phyloP scores from a whole-genome alignment of 2,113 vertebrate species.

The Callionymus lyra region DNA sequence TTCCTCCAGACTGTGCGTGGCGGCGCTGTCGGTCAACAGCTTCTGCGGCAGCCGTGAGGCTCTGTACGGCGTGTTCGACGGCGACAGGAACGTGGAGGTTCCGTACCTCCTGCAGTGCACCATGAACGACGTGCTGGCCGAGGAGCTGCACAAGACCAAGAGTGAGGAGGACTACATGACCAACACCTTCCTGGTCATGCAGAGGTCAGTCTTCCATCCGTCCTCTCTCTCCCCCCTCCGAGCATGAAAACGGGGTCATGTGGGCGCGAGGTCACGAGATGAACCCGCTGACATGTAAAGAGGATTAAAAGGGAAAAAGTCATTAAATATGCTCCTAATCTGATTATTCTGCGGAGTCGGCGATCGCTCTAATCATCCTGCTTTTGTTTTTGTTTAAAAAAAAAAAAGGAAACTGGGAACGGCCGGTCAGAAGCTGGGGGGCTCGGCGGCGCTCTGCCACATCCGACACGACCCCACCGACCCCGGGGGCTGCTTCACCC shows the following conservation, averaged over 20 bases:
- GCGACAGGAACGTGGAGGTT: constrained; percentile 91
- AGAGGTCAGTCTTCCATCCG: constrained; percentile 78
- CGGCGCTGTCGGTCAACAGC: constrained; percentile 86
- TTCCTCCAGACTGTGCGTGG: constrained; percentile 82
- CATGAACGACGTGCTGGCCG: constrained; percentile 91
- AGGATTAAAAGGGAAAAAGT: not conserved
- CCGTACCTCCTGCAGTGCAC: constrained; percentile 94
- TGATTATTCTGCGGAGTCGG: too few species aligned
- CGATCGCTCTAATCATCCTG: too few species aligned
- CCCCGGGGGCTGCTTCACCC: constrained; percentile 84
- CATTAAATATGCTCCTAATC: not conserved
- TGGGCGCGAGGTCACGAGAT: too few species aligned
- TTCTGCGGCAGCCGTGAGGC: constrained; percentile 92
- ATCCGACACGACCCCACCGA: constrained; percentile 92
- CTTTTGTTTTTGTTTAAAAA: too few species aligned
- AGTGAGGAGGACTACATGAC: constrained; percentile 94
- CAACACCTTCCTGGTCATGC: constrained; percentile 95
- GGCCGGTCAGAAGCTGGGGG: constrained; percentile 93
- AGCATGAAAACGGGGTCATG: too few species aligned
- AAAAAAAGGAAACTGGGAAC: constrained; percentile 93
- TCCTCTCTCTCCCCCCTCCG: too few species aligned
- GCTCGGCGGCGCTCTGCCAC: constrained; percentile 92
- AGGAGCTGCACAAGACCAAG: constrained; percentile 90
- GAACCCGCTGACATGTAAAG: too few species aligned
- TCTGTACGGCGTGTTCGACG: constrained; percentile 93